These are phyloP conservation scores for Ranitomeya variabilis DNA, from an alignment of 2,113 vertebrate genomes.

Conservation along the genomic window DNA sequence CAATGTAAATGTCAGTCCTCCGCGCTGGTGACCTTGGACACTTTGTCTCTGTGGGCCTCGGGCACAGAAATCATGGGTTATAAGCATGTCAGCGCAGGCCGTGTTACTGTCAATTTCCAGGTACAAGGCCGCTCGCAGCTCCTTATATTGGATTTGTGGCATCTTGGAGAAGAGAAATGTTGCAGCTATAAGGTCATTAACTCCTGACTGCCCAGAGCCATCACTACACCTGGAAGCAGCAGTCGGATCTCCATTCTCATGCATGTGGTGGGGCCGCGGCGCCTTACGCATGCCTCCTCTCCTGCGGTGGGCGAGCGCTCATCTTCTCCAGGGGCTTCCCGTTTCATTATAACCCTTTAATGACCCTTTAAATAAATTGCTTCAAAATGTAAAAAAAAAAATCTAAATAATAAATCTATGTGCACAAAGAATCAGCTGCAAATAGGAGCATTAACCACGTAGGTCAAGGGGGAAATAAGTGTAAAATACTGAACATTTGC, in stretches of 20 bases:
- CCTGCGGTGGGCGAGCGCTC: no score
- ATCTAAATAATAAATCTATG: no score
- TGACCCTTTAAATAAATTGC: no score
- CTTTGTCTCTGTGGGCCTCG: neutral
- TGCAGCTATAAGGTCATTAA: neutral
- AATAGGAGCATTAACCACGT: no score
- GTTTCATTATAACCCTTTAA: no score
- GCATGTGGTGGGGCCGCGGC: neutral
- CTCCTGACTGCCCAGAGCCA: neutral
- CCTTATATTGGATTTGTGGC: slow-evolving; percentile 22
- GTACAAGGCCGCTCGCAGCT: slow-evolving; percentile 21
- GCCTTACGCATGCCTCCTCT: no score
- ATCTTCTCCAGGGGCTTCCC: neutral
- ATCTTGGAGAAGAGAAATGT: neutral
- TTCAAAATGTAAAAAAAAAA: no score
- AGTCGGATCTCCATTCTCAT: neutral
- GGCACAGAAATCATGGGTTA: slow-evolving; percentile 10
- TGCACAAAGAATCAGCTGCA: no score
- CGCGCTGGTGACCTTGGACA: neutral
- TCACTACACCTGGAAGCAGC: no score
- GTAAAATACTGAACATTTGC: no score
- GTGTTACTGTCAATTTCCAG: slow-evolving; percentile 2
- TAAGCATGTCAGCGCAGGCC: neutral
- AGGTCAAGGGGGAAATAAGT: no score
- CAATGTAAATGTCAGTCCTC: slow-evolving; percentile 24